Percentiles rank a stretch among this genome's conserved stretches.
phyloP scores from a whole-genome alignment of 2,888 invertebrate genomes.

The Cybosia mesomella region DNA sequence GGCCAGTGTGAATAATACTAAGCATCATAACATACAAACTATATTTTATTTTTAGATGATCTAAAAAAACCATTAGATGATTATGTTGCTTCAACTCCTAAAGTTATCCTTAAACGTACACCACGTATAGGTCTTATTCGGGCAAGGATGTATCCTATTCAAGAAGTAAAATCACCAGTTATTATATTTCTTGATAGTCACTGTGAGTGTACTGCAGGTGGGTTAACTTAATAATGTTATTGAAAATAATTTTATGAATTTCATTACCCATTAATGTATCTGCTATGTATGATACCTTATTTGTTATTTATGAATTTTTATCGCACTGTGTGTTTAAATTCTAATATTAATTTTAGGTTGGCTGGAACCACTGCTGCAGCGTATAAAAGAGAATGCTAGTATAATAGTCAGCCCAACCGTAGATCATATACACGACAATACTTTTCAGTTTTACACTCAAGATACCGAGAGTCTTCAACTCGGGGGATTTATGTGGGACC shows the following conservation, averaged over 20 bases:
- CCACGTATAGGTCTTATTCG: slow-evolving; percentile 96
- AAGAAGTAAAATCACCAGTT: slow-evolving; percentile 91
- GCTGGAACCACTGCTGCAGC: slow-evolving; percentile 95
- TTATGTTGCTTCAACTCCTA: slow-evolving; percentile 93
- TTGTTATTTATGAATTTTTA: background rate
- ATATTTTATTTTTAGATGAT: slow-evolving; percentile 85
- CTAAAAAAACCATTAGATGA: slow-evolving; percentile 92
- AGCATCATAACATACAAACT: too few relatives aligned
- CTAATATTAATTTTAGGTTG: slow-evolving; percentile 88
- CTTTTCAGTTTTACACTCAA: slow-evolving; percentile 94
- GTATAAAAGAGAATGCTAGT: slow-evolving; percentile 91
- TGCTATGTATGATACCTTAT: background rate
- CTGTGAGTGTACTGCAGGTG: slow-evolving; percentile 96
- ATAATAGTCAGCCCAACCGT: slow-evolving; percentile 97
- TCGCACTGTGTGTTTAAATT: background rate
- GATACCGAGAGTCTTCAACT: slow-evolving; percentile 92
- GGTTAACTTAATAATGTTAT: slow-evolving; percentile 7
- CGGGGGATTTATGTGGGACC: slow-evolving; percentile 95
- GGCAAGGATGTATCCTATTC: slow-evolving; percentile 94
- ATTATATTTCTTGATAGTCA: slow-evolving; percentile 98
- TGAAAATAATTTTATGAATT: background rate
- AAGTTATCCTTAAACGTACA: slow-evolving; percentile 95
- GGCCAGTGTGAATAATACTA: background rate
- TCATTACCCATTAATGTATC: too few relatives aligned
- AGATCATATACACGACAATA: slow-evolving; percentile 95